Evolutionary conservation across 2,888 invertebrate species (phyloP), one percentile per base, ranked within the genome.

Genomic region (Cantharis nigra): DNA sequence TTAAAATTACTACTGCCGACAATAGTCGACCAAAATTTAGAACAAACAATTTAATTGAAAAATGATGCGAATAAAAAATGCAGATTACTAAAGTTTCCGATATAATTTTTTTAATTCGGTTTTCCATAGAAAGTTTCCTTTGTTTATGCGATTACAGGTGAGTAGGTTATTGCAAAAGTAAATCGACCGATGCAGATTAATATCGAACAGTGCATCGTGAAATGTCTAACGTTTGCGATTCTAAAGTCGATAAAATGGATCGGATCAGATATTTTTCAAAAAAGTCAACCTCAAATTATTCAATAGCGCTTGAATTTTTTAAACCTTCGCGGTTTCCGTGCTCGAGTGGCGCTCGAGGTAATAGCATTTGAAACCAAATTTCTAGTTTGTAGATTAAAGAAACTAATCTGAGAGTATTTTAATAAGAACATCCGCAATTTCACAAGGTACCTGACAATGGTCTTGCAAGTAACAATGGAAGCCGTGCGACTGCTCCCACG

Each of bases 401-500:
- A 78, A 78, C 76, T 78, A 75, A 67, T 26, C 65, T 78, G 71
- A 75, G 67, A 70, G 73, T 16, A 79, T 77, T 74, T 77, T 79
- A 79, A 79, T 79, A 79, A 73, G 75, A 78, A 75, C 79, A 79
- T 79, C 79, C 79, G 79, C 75, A 79, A 73, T 79, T 77, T 79
- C 79, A 75, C 79, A 79, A 76, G 77, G 74, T 77, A 78, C 78
- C 76, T 79, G 78, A 81, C 81, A 81, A 80, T 80, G 80, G 80
- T 76, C 81, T 78, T 70, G 63, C 74, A 81, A 80, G 83, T 83
- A 83, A 84, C 83, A 81, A 84, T 83, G 82, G 84, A 71, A 82
- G 83, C 83, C 84, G 84, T 84, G 88, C 86, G 88, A 88, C 83
- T 82, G 86, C 87, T 88, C 88, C 87, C 88, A 88, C 88, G 88